These are phyloP conservation scores for Ciona savignyi DNA, from an alignment of 23 tunicate species.

Conservation along the genomic window DNA sequence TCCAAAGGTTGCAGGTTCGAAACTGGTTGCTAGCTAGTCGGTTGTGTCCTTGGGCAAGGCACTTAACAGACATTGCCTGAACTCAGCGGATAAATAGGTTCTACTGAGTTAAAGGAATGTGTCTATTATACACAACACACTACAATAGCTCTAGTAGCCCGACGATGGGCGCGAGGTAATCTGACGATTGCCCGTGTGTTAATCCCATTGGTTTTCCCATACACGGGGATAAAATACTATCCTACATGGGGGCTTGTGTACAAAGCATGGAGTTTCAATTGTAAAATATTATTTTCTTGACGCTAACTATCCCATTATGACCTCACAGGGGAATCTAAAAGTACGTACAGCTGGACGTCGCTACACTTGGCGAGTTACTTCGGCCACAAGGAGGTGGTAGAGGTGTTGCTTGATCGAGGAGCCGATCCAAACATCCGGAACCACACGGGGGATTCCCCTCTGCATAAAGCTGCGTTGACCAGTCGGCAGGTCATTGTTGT, in stretches of 20 bases:
- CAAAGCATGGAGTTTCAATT: background rate
- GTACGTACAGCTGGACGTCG: conserved; percentile 70
- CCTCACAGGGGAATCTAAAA: conserved; percentile 54
- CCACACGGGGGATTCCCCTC: conserved; percentile 75
- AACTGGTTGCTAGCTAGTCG: too few relatives aligned
- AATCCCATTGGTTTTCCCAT: background rate
- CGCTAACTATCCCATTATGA: too few relatives aligned
- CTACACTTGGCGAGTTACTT: conserved; percentile 84
- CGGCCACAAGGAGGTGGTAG: conserved; percentile 52
- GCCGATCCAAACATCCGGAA: conserved; percentile 66
- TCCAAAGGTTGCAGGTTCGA: too few relatives aligned
- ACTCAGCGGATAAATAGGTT: too few relatives aligned
- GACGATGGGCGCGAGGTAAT: background rate
- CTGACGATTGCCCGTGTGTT: background rate
- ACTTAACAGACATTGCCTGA: too few relatives aligned
- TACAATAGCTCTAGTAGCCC: too few relatives aligned
- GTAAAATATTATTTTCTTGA: background rate
- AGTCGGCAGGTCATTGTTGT: conserved; percentile 50
- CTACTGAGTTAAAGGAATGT: too few relatives aligned
- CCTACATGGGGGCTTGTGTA: background rate
- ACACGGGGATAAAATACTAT: background rate
- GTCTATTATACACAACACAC: too few relatives aligned
- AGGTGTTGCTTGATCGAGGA: conserved; percentile 20
- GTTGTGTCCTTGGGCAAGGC: background rate
- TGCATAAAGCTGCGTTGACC: conserved; percentile 87